These are phyloP conservation scores for Gorsachius magnificus DNA, from an alignment of 2,797 vertebrate species.

Conservation along the genomic window DNA sequence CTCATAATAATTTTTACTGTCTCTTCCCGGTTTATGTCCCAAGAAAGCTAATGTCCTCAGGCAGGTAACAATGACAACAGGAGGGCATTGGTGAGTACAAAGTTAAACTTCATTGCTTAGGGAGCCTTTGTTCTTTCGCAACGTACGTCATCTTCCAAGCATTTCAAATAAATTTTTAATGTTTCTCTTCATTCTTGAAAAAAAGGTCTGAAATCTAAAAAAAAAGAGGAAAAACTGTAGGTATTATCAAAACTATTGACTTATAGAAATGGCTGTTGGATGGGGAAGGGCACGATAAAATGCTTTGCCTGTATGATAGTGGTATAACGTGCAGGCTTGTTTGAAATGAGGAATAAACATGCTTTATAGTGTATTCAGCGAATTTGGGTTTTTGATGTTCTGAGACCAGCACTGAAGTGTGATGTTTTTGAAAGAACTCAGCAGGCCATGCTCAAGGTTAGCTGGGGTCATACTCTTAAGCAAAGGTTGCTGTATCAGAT, in stretches of 20 bases:
- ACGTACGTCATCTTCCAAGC: neutral
- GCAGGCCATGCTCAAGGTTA: neutral
- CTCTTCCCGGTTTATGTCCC: neutral
- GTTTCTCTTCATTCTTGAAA: neutral
- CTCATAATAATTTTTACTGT: neutral
- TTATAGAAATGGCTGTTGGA: neutral
- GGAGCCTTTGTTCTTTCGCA: neutral
- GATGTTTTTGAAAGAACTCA: neutral
- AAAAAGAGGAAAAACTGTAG: neutral
- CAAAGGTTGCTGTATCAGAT: neutral
- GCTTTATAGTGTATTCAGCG: neutral
- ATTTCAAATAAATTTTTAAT: neutral
- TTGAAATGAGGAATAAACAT: neutral
- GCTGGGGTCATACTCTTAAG: neutral
- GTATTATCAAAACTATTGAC: neutral
- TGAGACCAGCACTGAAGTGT: neutral
- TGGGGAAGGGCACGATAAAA: neutral
- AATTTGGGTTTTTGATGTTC: neutral
- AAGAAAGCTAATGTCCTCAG: neutral
- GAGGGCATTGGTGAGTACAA: neutral
- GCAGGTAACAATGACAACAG: neutral
- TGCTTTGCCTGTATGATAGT: neutral
- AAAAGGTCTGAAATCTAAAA: neutral
- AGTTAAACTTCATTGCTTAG: neutral
- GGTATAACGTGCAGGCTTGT: neutral